Percentiles rank a stretch among this genome's conserved stretches.
These are phyloP conservation scores for Phania funesta DNA, from an alignment of 2,888 invertebrate genomes.

Conservation along the genomic window DNA sequence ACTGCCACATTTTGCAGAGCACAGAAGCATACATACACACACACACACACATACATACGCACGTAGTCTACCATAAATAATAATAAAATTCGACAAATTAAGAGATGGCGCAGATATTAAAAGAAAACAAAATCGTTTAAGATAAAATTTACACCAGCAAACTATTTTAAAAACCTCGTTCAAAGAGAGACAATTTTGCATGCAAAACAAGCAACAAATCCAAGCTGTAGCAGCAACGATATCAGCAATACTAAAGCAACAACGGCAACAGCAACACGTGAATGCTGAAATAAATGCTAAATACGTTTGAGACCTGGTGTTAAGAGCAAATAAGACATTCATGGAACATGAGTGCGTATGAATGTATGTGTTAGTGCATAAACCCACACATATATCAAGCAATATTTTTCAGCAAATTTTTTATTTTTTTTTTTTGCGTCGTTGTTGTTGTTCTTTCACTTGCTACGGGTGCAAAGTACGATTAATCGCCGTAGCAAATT, in stretches of 20 bases:
- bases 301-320: constrained; percentile 59
- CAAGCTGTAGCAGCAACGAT: constrained; percentile 5
- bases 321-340: constrained; percentile 50
- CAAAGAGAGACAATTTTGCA: constrained; percentile 15
- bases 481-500: constrained; percentile 80
- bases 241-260: constrained; percentile 2
- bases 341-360: constrained; percentile 17
- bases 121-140: neutral
- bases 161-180: constrained; percentile 20
- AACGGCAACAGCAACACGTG: constrained; percentile 16
- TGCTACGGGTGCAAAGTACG: constrained; percentile 69
- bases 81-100: constrained; percentile 69
- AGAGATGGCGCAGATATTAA: constrained; percentile 51
- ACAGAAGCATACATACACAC: neutral
- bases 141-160: constrained; percentile 1
- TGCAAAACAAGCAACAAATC: constrained; percentile 21
- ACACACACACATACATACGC: neutral
- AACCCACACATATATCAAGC: constrained; percentile 63
- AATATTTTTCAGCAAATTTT: constrained; percentile 39
- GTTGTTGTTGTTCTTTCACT: constrained; percentile 16
- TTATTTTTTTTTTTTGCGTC: neutral
- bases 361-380: constrained; percentile 19
- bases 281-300: constrained; percentile 29
- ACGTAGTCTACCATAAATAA: constrained; percentile 61
- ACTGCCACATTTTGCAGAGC: neutral